Evolutionary conservation across 2,113 vertebrate genomes (phyloP), one percentile per base, ranked within the genome.

Genomic region (Megaleporinus macrocephalus): DNA sequence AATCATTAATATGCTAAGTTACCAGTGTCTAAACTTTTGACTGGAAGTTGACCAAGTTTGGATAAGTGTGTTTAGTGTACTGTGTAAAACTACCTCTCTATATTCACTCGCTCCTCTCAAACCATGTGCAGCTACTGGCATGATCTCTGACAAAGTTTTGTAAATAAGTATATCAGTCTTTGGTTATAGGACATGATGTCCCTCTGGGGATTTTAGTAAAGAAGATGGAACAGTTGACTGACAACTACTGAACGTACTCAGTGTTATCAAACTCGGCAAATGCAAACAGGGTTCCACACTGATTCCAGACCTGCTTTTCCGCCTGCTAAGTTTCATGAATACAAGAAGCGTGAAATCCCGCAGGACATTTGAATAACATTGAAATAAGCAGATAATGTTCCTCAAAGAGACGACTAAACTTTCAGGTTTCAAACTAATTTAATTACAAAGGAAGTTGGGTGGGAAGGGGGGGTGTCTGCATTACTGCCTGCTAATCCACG

Each of bases 401-500:
- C 47, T 6, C 55, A 63, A 47, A 27, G 44, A 51, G 5, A 68
- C 65, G 20, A 18, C 62, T 33, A 68, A 30, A 36, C 15, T 51
- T 51, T 14, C 7, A 51, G 15, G 49, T 44, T 44, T 51, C 9
- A 16, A 1, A 16, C 53, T 41, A 0, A 22, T 63, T 65, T 49
- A 65, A 77, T 65, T 27, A 49, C 9, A 53, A 49, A 79, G 30
- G 14, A 70, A n/a, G 14, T 29, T 11, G n/a, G n/a, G n/a, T n/a
- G n/a, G n/a, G n/a, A 6, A 76, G 16, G 18, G 11, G 41, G 62
- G 5, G 30, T 22, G 33, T 26, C 24, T 57, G 18, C 26, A 36
- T 44, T 70, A 41, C 13, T 6, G 14, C 30, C 4, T 61, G 71
- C 76, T 47, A 79, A 70, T 20, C n/a, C 49, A 59, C 15, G 79